A percentile compares a stretch with the other conserved stretches of the same genome.
Conservation (phyloP, 1,140 invertebrate genomes). For the Macrobrachium nipponense region DNA sequence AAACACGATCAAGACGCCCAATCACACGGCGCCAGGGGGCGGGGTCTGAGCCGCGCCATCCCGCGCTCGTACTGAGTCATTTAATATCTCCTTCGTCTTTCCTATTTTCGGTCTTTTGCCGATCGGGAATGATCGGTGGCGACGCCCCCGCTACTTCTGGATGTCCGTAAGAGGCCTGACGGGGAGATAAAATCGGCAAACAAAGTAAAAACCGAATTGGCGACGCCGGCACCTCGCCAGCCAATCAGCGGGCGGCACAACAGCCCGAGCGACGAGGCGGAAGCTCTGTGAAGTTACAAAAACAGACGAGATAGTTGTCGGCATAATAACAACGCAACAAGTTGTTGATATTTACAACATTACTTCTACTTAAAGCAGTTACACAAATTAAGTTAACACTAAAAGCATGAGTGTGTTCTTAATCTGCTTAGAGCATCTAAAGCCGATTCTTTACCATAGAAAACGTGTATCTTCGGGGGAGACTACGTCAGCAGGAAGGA, state of each 20-base stretch:
- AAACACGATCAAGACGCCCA: constrained; percentile 59
- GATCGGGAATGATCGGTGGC: neutral
- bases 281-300: constrained; percentile 47
- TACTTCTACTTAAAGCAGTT: neutral
- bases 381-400: no score
- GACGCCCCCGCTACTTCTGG: no score
- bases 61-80: neutral
- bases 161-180: neutral
- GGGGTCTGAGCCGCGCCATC: constrained; percentile 28
- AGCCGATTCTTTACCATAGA: no score
- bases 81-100: neutral
- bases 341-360: constrained; percentile 28
- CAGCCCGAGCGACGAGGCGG: constrained; percentile 56
- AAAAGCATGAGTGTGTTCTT: no score
- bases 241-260: constrained; percentile 50
- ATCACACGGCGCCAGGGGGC: constrained; percentile 47
- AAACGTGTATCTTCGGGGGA: no score
- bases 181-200: neutral
- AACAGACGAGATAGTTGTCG: constrained; percentile 46
- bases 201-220: neutral
- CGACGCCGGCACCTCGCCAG: constrained; percentile 14
- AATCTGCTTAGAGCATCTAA: no score
- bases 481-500: no score
- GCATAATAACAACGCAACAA: constrained; percentile 50
- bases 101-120: neutral